A percentile compares a stretch with the other conserved stretches of the same genome.
Evolutionary conservation across 1,140 invertebrate genomes (phyloP).

Genomic region (Phymastichus coffea): DNA sequence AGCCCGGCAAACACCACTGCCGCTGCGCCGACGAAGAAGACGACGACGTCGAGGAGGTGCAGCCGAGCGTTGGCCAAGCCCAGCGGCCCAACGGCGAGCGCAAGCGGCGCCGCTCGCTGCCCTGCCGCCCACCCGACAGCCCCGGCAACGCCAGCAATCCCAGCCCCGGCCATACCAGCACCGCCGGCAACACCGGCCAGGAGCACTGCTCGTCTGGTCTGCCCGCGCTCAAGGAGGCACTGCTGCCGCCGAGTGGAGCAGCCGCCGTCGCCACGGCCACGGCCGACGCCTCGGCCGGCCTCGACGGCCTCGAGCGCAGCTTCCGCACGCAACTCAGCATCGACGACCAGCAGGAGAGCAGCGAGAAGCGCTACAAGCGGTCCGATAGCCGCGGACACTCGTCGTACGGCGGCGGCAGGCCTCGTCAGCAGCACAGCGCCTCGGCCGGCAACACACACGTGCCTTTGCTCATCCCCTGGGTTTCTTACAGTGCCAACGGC

Average conservation of each 20-base stretch:
- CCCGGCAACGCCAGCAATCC: constrained; percentile 25
- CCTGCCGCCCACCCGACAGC: constrained; percentile 40
- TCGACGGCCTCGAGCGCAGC: constrained; percentile 42
- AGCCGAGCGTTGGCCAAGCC: constrained; percentile 44
- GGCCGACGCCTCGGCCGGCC: constrained; percentile 3
- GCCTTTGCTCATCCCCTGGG: constrained; percentile 14
- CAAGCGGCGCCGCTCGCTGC: constrained; percentile 52
- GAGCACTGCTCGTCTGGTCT: not conserved
- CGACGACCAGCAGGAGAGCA: constrained; percentile 30
- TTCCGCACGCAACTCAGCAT: constrained; percentile 47
- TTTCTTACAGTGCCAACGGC: not conserved
- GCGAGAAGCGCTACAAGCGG: constrained; percentile 49
- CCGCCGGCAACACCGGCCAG: not conserved
- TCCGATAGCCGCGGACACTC: constrained; percentile 4
- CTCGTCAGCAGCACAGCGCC: not conserved
- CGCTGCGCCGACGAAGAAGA: constrained; percentile 63
- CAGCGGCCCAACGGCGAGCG: constrained; percentile 47
- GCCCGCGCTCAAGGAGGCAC: not conserved
- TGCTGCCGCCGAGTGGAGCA: not conserved
- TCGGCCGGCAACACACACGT: not conserved
- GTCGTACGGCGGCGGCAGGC: not conserved
- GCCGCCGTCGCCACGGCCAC: not conserved
- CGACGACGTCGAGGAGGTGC: constrained; percentile 45
- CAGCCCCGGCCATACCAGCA: constrained; percentile 32
- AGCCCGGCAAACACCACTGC: constrained; percentile 72